Percentiles rank a stretch among this genome's conserved stretches.
phyloP scores from a whole-genome alignment of 2,113 vertebrate genomes.

The Patagioenas fasciata region DNA sequence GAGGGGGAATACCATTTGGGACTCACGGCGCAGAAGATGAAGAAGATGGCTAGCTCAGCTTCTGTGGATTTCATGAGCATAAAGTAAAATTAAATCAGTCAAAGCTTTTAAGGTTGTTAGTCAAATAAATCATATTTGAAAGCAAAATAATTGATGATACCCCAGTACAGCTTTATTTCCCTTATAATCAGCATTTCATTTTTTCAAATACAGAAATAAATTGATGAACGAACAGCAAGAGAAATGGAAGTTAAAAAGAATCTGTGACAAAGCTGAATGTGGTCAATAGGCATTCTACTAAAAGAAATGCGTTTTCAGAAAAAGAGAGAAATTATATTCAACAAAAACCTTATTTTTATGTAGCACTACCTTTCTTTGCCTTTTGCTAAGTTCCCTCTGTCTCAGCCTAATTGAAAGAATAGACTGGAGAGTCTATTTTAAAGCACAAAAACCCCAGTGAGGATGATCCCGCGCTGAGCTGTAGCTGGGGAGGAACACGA shows the following conservation, averaged over 20 bases:
- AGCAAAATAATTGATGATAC: slow-evolving; percentile 60
- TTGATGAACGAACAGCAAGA: neutral
- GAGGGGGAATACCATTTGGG: neutral
- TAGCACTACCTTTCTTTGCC: neutral
- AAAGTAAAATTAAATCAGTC: slow-evolving; percentile 70
- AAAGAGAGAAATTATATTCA: neutral
- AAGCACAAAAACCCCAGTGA: neutral
- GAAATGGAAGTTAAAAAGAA: neutral
- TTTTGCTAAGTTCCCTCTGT: neutral
- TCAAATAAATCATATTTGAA: slow-evolving; percentile 67
- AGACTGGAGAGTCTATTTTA: neutral
- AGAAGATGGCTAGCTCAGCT: slow-evolving; percentile 45
- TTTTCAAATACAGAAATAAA: slow-evolving; percentile 57
- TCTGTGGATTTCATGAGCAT: slow-evolving; percentile 64
- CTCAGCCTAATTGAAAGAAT: neutral
- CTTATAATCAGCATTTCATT: slow-evolving; percentile 62
- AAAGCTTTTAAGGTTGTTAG: slow-evolving; percentile 74
- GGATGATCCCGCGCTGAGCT: neutral
- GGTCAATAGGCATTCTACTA: neutral
- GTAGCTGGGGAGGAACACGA: neutral
- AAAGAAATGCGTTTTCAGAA: neutral
- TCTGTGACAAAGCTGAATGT: neutral
- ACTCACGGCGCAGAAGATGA: slow-evolving; percentile 10
- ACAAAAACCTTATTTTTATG: neutral
- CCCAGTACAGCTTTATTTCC: slow-evolving; percentile 43